Percentiles rank a stretch among this genome's conserved stretches.
phyloP scores from a whole-genome alignment of 1,140 invertebrate genomes.

The Caerostris darwini region DNA sequence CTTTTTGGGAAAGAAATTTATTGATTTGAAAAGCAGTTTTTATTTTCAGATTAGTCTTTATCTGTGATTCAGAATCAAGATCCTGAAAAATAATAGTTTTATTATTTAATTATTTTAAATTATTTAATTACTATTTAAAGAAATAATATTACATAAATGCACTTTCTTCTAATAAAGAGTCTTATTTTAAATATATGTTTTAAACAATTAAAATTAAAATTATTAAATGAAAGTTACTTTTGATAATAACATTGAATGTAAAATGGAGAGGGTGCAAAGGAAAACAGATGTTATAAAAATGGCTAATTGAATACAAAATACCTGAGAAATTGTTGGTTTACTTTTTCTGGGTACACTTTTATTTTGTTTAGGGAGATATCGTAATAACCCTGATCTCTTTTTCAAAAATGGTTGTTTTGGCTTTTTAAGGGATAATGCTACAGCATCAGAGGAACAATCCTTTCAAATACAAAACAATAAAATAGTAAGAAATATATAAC shows the following conservation, averaged over 20 bases:
- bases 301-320: not conserved
- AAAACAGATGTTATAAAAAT: no score
- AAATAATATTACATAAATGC: no score
- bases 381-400: conserved; percentile 36
- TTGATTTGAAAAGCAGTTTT: not conserved
- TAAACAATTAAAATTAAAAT: no score
- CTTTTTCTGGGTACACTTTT: not conserved
- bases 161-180: no score
- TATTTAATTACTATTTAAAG: no score
- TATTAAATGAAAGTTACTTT: no score
- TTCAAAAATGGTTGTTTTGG: conserved; percentile 41
- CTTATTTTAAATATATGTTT: no score
- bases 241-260: no score
- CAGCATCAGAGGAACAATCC: not conserved
- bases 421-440: not conserved
- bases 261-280: no score
- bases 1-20: not conserved
- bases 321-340: not conserved
- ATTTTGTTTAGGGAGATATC: conserved; percentile 35
- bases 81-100: not conserved
- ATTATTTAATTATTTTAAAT: no score
- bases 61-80: not conserved
- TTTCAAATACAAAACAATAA: not conserved
- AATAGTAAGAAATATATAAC: not conserved
- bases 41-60: not conserved